Percentiles rank a stretch among this genome's conserved stretches.
phyloP scores from a whole-genome alignment of 1,140 invertebrate genomes.

The Drosophila pruinosa region DNA sequence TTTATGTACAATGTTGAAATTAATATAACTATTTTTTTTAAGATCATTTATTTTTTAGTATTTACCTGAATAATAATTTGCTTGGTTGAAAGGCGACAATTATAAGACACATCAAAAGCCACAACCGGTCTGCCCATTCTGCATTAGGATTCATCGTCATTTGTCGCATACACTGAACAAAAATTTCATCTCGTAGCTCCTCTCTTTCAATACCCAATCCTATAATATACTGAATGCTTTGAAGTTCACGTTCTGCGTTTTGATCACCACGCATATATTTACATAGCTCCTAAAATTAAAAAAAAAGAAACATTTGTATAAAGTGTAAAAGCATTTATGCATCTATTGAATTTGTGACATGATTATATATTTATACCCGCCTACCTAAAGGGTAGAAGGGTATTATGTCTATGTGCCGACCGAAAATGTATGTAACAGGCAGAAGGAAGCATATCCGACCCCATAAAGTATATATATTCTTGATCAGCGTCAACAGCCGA shows the following conservation, averaged over 20 bases:
- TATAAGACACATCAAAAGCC: slow-evolving; percentile 94
- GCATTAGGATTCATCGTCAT: slow-evolving; percentile 92
- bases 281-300: slow-evolving; percentile 89
- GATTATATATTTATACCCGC: too few species aligned
- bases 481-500: too few species aligned
- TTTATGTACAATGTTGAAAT: too few species aligned
- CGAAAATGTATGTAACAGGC: too few species aligned
- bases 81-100: slow-evolving; percentile 96
- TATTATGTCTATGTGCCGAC: too few species aligned
- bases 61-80: slow-evolving; percentile 89
- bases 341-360: background rate
- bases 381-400: too few species aligned
- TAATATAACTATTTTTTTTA: too few species aligned
- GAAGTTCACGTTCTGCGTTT: slow-evolving; percentile 91
- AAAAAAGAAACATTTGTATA: background rate
- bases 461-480: too few species aligned
- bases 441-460: too few species aligned
- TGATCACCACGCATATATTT: slow-evolving; percentile 94
- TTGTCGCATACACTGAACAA: slow-evolving; percentile 94
- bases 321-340: background rate
- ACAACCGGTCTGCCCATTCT: slow-evolving; percentile 92
- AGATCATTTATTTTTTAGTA: too few species aligned
- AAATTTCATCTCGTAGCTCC: slow-evolving; percentile 94
- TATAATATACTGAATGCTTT: slow-evolving; percentile 93
- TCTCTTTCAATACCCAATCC: slow-evolving; percentile 93